Conservation (phyloP, 2,888 invertebrate species). For the Thysanoteuthis rhombus region DNA sequence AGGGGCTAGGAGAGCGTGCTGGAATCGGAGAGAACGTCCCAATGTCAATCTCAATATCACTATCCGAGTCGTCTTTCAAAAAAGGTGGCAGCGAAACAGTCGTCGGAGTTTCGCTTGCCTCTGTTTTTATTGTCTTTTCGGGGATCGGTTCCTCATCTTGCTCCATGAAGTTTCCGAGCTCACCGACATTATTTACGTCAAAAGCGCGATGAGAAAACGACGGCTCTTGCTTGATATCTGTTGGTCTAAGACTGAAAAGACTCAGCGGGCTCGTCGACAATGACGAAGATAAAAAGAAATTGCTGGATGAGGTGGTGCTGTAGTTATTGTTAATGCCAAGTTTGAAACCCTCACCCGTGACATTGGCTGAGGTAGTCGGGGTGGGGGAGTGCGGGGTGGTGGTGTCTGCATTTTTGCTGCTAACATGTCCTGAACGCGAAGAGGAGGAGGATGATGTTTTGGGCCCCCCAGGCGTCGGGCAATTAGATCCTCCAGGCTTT, state of each 20-base stretch:
- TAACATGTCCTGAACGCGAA: too few species aligned
- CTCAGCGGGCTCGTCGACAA: not conserved
- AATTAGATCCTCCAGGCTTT: not conserved
- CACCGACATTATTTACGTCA: not conserved
- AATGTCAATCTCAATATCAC: conserved; percentile 65
- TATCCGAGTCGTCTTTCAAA: conserved; percentile 45
- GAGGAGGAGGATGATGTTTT: not conserved
- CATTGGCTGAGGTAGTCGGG: not conserved
- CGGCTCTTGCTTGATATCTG: not conserved
- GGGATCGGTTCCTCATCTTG: not conserved
- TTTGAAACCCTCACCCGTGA: not conserved
- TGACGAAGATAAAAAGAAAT: not conserved
- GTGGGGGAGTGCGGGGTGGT: not conserved
- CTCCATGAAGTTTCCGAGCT: conserved; percentile 27
- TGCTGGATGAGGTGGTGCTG: not conserved
- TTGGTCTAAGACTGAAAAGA: not conserved
- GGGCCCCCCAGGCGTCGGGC: not conserved
- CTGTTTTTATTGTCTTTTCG: not conserved
- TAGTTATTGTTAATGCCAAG: not conserved
- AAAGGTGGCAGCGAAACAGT: not conserved
- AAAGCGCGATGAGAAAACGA: not conserved
- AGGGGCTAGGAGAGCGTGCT: conserved; percentile 35
- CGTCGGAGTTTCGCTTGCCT: not conserved
- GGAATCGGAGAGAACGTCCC: conserved; percentile 52
- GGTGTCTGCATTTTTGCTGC: not conserved